Base-by-base conservation (phyloP, 2,888 invertebrate genomes). In the Lasioglossum zephyrum region DNA sequence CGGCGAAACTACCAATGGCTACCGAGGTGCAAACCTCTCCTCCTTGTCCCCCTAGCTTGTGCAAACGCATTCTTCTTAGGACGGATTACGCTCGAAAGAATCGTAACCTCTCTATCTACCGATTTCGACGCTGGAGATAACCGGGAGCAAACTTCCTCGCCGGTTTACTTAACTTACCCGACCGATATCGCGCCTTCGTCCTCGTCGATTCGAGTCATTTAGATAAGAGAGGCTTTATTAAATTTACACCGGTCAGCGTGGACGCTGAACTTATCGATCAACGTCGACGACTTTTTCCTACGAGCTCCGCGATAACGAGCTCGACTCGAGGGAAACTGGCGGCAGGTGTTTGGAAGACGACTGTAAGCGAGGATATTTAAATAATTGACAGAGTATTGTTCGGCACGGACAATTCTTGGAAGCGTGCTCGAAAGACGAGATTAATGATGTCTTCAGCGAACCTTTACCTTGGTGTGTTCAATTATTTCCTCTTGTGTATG, bases 151-250 rank as follows among this genome's bases (percentile, higher is more conserved):
- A 69, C 53, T 77, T 53, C 26, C 31, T 31, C 31, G 36, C 49
- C 39, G 63, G 70, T 49, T 66, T 57, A 31, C 31, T 31, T 31
- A 31, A 31, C 31, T 31, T 31, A 1, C n/a, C n/a, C 57, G 57
- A 11, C 57, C 8, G 79, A 85, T 82, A 85, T 75, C 76, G 76
- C 36, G 4, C 57, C 57, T 11, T 47, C 18, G 76, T 36, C 11
- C n/a, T 4, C 36, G 76, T 26, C 47, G 80, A 70, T 77, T 70
- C 73, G 86, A 89, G 89, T 91, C 92, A 93, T 94, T 94, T 93
- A 93, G 93, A 93, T 94, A 94, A 93, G 92, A 92, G 89, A 87
- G 89, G 91, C 92, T 93, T 93, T 92, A 92, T 93, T 93, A 92
- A 92, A 93, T 94, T 93, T 93, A 93, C 92, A 91, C 89, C 88